These are phyloP conservation scores for Hoplias malabaricus DNA, from an alignment of 2,113 vertebrate genomes.

Conservation along the genomic window DNA sequence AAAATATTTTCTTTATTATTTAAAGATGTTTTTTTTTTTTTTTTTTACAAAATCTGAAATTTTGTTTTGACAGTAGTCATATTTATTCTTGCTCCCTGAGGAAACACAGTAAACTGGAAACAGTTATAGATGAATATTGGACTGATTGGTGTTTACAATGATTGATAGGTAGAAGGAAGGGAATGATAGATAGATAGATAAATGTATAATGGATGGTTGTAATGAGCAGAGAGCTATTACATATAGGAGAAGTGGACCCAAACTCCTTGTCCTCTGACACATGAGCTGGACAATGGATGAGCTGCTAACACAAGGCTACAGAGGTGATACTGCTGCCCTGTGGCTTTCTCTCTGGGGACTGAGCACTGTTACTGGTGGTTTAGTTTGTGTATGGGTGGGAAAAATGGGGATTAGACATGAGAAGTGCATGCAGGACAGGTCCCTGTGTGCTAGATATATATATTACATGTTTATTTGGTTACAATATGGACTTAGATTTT, in stretches of 20 bases:
- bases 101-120: background rate
- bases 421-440: background rate
- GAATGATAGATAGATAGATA: slow-evolving; percentile 24
- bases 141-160: slow-evolving; percentile 15
- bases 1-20: too few relatives aligned
- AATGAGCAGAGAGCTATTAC: slow-evolving; percentile 8
- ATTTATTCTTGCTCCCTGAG: background rate
- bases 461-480: background rate
- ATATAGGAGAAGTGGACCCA: background rate
- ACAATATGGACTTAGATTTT: background rate
- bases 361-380: background rate
- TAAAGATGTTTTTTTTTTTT: too few relatives aligned
- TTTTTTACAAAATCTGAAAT: too few relatives aligned
- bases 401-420: background rate
- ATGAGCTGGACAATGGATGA: slow-evolving; percentile 35
- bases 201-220: slow-evolving; percentile 18
- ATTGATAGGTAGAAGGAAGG: slow-evolving; percentile 8
- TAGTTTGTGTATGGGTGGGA: background rate
- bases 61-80: background rate
- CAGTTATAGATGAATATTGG: background rate
- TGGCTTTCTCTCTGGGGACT: background rate
- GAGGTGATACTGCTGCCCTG: slow-evolving; percentile 14
- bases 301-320: slow-evolving; percentile 27
- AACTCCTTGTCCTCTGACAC: slow-evolving; percentile 24
- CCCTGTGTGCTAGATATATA: background rate